Conservation (phyloP, 2,888 invertebrate genomes). For the Ormyrus thymus region DNA sequence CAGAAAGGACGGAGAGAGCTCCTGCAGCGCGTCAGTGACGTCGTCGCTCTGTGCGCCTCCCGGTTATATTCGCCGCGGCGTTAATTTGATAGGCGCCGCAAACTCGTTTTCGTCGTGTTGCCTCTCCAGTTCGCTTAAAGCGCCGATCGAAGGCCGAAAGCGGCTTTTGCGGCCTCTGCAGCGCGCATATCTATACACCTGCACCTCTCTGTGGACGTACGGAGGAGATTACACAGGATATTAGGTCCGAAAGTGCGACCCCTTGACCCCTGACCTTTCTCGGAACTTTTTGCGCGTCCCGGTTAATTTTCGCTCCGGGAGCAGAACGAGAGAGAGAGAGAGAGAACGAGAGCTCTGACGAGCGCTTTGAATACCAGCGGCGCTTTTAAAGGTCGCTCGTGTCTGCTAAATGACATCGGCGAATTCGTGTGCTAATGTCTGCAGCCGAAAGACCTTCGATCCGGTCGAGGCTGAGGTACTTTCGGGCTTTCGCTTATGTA, state of each 20-base stretch:
- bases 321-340: too few species aligned
- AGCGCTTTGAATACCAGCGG: too few species aligned
- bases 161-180: constrained; percentile 8
- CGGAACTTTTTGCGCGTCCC: too few species aligned
- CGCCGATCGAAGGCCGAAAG: constrained; percentile 5
- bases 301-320: too few species aligned
- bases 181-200: not conserved
- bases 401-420: too few species aligned
- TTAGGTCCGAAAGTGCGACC: constrained; percentile 15
- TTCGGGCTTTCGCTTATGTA: not conserved
- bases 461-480: too few species aligned
- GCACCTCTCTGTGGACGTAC: not conserved
- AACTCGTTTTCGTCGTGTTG: constrained; percentile 24
- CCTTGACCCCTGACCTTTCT: constrained; percentile 17
- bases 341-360: too few species aligned
- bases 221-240: constrained; percentile 15
- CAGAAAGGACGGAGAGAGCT: not conserved
- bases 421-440: not conserved
- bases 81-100: constrained; percentile 40
- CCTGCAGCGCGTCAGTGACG: constrained; percentile 3
- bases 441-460: too few species aligned
- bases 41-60: not conserved
- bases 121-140: not conserved
- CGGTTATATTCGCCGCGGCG: constrained; percentile 8
- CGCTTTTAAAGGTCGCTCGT: too few species aligned